Evolutionary conservation across 2,113 vertebrate species (phyloP), one percentile per base, ranked within the genome.

Genomic region (Pyxicephalus adspersus): DNA sequence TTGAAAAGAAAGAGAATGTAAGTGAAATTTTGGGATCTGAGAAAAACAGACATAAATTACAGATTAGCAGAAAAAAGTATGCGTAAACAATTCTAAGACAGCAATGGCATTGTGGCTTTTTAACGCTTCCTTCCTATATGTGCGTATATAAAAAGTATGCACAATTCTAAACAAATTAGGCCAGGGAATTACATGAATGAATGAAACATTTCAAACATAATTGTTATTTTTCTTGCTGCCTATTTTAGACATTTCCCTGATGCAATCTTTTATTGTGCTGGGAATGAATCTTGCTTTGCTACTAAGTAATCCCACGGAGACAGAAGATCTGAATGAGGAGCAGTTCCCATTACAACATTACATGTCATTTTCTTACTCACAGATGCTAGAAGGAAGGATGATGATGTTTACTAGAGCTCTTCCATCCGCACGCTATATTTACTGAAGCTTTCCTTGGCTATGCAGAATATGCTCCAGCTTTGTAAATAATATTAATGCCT

Each of bases 301-400:
- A 50, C 51, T 70, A 78, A 67, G 52, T 78, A 79, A 66, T 79
- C 77, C 77, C 77, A 58, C 2, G 26, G 77, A 79, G 77, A 79
- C 77, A 58, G 65, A 19, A 20, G 28, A 29, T 22, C 51, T 60
- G 77, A 77, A 77, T 65, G 58, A 65, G 50, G 61, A 70, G 77
- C 23, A 19, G 18, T 79, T 29, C 50, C 18, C 22, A 67, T 58
- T 68, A 60, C n/a, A 58, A 68, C 54, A 45, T 13, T 58, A 29
- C 51, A 68, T 28, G 63, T 50, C 20, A 68, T 79, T 68, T 68
- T 55, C 77, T 29, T 16, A 45, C 34, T 26, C 77, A 38, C 52
- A 45, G 17, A 79, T 38, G 26, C 31, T 45, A 60, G 63, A 66
- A 19, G 22, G 38, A 61, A 13, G 28, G 34, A 66, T 57, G 20